A percentile compares a stretch with the other conserved stretches of the same genome.
Evolutionary conservation across 2,797 vertebrate species (phyloP).

Genomic region (Esox masquinongy): DNA sequence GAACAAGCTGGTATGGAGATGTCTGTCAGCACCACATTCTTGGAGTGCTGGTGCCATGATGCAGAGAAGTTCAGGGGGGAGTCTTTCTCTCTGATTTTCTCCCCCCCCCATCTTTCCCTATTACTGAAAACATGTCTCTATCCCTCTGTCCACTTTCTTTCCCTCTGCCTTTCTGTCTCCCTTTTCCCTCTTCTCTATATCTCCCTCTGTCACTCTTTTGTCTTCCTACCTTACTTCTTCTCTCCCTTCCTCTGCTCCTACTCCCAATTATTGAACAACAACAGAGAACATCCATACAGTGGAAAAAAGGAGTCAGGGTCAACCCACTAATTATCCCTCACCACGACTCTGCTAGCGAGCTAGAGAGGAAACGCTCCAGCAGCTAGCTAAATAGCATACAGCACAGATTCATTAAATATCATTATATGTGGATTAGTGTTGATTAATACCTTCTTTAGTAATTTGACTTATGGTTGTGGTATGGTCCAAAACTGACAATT

Average conservation of each 20-base stretch:
- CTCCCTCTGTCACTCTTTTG: neutral
- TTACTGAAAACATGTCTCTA: neutral
- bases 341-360: neutral
- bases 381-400: no score
- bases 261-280: conserved; percentile 1
- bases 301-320: neutral
- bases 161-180: neutral
- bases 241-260: neutral
- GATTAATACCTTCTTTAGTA: no score
- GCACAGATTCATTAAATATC: no score
- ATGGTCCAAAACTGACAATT: neutral
- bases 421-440: no score
- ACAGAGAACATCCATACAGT: neutral
- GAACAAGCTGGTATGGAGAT: neutral
- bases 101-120: no score
- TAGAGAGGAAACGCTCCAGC: neutral
- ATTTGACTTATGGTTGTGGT: no score
- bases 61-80: conserved; percentile 13
- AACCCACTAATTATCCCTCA: neutral
- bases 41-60: conserved; percentile 15
- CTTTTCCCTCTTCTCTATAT: no score
- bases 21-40: conserved; percentile 18
- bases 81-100: neutral
- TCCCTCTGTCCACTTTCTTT: no score
- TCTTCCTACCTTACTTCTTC: no score